Evolutionary conservation across 2,113 vertebrate genomes (phyloP), one percentile per base, ranked within the genome.

Genomic region (Pandion haliaetus): DNA sequence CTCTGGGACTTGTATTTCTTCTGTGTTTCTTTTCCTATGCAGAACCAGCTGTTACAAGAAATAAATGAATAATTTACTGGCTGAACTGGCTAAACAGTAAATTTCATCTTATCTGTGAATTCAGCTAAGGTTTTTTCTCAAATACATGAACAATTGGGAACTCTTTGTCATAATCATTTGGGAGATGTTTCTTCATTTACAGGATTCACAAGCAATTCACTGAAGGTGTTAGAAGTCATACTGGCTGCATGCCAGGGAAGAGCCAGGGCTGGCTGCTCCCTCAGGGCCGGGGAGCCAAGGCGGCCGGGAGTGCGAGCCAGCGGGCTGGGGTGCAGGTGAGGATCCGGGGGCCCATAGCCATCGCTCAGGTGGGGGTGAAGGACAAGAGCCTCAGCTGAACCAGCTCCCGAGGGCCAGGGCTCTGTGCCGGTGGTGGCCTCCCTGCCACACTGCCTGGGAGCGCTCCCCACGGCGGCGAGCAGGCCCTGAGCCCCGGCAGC

Each of bases 381-480:
- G 45, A 36, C 25, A 62, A 50, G n/a, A 69, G 31, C 49, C 55
- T 62, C 40, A 28, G 47, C 17, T 16, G n/a, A 69, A 67, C 38
- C 40, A 40, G 34, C 25, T 92, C 69, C 14, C 0, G 3, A 73
- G 45, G 25, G 69, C 47, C 40, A 42, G n/a, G 47, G 55, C n/a
- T 69, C 0, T 1, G 29, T 47, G 61, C 16, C 1, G 1, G 44
- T 1, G 5, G 38, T 40, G 82, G 52, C 14, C 29, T 36, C 61
- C 17, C 25, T 0, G 0, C 10, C 6, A 0, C 6, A 8, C 52
- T 40, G 50, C 44, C 21, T 6, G 2, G 50, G 21, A 63, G 31
- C 2, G 3, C 34, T 52, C 50, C 52, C 26, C 34, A 9, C 0
- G 2, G 44, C n/a, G 4, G 2, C 1, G 2, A 26, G 49, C 17